phyloP scores from a whole-genome alignment of 2,888 invertebrate species.

The Eupithecia abbreviata region DNA sequence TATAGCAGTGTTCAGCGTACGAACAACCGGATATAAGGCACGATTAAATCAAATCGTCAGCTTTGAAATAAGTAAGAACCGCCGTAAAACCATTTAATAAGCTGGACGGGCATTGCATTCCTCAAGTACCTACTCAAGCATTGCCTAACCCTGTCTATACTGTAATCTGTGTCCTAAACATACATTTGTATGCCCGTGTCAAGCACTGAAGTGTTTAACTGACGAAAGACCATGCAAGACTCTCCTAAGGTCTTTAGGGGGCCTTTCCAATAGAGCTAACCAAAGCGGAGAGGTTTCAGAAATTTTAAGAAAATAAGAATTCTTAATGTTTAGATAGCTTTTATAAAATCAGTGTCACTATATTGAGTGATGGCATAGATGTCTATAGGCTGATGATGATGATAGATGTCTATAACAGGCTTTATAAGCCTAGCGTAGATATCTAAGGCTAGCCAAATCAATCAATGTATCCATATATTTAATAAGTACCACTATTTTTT shows the following conservation, averaged over 20 bases:
- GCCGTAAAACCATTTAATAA: conserved; percentile 4
- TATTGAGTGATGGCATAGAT: too few relatives aligned
- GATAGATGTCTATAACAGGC: too few relatives aligned
- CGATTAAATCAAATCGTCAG: neutral
- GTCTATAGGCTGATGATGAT: too few relatives aligned
- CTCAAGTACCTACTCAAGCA: neutral
- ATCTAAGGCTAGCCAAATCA: too few relatives aligned
- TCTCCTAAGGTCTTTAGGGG: neutral
- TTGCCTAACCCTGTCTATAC: neutral
- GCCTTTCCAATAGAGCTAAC: neutral
- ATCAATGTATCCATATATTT: too few relatives aligned
- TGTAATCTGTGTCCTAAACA: conserved; percentile 2
- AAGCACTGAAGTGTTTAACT: conserved; percentile 3
- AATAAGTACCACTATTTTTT: too few relatives aligned
- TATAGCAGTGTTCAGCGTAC: neutral
- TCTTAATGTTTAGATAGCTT: too few relatives aligned
- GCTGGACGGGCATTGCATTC: neutral
- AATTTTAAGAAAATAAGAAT: too few relatives aligned
- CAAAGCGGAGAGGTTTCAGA: neutral
- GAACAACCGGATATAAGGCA: neutral
- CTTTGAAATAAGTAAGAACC: neutral
- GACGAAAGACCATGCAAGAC: neutral
- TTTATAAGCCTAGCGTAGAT: too few relatives aligned
- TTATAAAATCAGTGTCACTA: too few relatives aligned
- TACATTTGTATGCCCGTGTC: conserved; percentile 13